Conservation (phyloP, 2,888 invertebrate genomes). For the Apamea anceps region DNA sequence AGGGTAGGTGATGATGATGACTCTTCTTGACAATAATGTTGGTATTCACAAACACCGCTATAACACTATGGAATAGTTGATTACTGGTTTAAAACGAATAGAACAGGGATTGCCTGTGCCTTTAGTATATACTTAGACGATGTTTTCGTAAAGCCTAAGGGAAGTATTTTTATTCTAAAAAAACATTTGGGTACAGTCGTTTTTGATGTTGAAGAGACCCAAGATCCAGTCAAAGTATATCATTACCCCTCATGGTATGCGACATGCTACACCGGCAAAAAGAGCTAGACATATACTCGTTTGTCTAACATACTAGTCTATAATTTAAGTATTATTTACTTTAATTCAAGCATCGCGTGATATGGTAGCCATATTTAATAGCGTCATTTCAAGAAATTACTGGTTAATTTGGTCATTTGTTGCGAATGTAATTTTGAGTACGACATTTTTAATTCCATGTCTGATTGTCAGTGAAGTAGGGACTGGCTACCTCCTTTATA, state of each 20-base stretch:
- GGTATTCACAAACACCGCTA: neutral
- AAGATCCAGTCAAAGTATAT: constrained; percentile 18
- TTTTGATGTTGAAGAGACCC: neutral
- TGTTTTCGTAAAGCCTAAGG: neutral
- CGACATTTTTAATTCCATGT: constrained; percentile 25
- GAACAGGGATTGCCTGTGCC: neutral
- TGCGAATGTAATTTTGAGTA: constrained; percentile 58
- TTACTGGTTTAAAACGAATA: neutral
- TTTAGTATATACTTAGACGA: neutral
- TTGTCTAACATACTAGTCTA: constrained; percentile 54
- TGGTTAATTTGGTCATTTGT: constrained; percentile 67
- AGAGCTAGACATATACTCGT: constrained; percentile 46
- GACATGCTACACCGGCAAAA: constrained; percentile 46
- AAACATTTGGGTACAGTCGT: neutral
- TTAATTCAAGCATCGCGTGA: constrained; percentile 79
- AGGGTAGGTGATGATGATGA: neutral
- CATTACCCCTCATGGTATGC: constrained; percentile 42
- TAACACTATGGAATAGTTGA: neutral
- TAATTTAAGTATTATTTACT: constrained; percentile 77
- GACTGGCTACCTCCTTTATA: neutral
- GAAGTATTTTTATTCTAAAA: neutral
- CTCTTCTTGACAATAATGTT: neutral
- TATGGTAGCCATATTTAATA: constrained; percentile 62
- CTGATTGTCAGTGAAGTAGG: neutral
- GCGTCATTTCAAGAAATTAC: constrained; percentile 67